Evolutionary conservation across 2,113 vertebrate species (phyloP).

Genomic region (Thymallus thymallus): DNA sequence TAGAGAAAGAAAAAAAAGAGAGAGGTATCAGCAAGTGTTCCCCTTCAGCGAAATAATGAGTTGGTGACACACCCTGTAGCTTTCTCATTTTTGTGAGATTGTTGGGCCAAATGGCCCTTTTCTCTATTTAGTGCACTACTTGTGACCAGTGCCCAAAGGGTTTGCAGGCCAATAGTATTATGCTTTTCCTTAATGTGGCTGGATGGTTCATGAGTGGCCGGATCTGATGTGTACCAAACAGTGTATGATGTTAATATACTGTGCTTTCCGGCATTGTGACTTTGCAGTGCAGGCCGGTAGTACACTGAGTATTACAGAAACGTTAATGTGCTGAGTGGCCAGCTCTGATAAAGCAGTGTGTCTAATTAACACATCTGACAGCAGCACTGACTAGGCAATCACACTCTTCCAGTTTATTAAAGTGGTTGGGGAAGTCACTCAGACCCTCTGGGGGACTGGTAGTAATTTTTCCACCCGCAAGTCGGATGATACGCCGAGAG

Average conservation of each 20-base stretch:
- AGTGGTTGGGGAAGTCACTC: constrained; percentile 71
- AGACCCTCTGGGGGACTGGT: constrained; percentile 61
- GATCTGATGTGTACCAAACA: constrained; percentile 54
- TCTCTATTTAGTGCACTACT: no score
- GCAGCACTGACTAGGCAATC: constrained; percentile 71
- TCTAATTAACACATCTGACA: constrained; percentile 76
- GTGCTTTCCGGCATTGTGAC: neutral
- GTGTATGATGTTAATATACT: neutral
- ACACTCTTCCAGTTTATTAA: constrained; percentile 72
- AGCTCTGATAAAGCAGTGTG: constrained; percentile 71
- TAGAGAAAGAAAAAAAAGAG: neutral
- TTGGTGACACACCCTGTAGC: constrained; percentile 53
- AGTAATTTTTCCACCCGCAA: constrained; percentile 69
- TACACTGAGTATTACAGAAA: no score
- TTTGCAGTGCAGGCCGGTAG: no score
- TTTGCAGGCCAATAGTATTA: neutral
- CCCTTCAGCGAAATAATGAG: constrained; percentile 67
- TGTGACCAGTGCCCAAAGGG: no score
- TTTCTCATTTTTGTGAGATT: constrained; percentile 50
- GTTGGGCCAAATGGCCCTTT: constrained; percentile 22
- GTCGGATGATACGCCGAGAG: constrained; percentile 64
- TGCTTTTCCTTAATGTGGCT: neutral
- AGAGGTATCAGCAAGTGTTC: no score
- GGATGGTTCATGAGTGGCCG: constrained; percentile 53
- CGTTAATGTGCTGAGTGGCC: constrained; percentile 51